phyloP scores from a whole-genome alignment of 2,888 invertebrate genomes.

The Hirtodrosophila confusa region DNA sequence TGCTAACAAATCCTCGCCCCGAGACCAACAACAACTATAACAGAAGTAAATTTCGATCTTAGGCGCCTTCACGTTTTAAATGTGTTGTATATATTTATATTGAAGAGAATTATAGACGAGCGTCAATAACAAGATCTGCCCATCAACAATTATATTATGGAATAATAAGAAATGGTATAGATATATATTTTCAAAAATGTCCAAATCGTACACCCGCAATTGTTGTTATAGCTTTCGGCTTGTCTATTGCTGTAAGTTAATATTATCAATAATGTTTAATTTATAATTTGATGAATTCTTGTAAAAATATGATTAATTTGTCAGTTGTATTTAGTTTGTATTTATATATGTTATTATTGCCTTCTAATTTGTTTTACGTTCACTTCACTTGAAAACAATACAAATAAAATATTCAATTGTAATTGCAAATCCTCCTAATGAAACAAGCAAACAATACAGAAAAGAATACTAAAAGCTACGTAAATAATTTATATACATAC shows the following conservation, averaged over 20 bases:
- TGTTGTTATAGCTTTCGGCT: constrained; percentile 74
- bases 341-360: constrained; percentile 58
- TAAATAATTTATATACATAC: constrained; percentile 10
- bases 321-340: constrained; percentile 70
- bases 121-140: constrained; percentile 44
- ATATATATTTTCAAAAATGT: constrained; percentile 17
- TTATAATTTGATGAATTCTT: constrained; percentile 60
- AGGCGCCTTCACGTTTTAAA: constrained; percentile 53
- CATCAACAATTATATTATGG: constrained; percentile 15
- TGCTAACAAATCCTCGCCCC: constrained; percentile 23
- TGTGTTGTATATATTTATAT: constrained; percentile 71
- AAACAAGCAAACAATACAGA: background rate
- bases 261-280: constrained; percentile 61
- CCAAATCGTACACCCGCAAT: constrained; percentile 50
- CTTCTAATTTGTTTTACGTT: constrained; percentile 21
- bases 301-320: constrained; percentile 50
- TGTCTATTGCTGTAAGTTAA: constrained; percentile 66
- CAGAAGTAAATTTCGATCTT: constrained; percentile 27
- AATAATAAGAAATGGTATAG: constrained; percentile 8
- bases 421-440: constrained; percentile 8
- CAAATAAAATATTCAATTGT: constrained; percentile 34
- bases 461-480: constrained; percentile 3
- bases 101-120: constrained; percentile 25
- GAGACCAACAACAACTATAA: constrained; percentile 34
- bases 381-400: constrained; percentile 14